Base-by-base conservation (phyloP, 2,797 vertebrate genomes). In the Diplodus sargus region DNA sequence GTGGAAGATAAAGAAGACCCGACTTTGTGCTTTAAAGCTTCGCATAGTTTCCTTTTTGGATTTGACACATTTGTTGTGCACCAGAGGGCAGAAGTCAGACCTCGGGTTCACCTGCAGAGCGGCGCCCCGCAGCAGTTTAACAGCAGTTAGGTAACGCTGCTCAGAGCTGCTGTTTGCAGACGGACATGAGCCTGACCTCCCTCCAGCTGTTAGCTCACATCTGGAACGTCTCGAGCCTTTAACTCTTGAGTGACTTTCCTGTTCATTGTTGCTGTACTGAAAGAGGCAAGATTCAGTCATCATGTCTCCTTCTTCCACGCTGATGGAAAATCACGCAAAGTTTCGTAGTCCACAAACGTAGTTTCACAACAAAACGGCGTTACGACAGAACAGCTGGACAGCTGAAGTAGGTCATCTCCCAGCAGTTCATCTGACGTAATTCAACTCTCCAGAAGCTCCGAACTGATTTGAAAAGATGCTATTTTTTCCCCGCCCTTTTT, bases 81-180 rank as follows among this genome's bases (percentile, higher is more conserved):
- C 34, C 30, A 54, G 57, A 70, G 64, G 20, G 69, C 61, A 70
- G 57, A 70, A 60, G 22, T 72, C 61, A 70, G 52, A 70, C 34
- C 54, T 73, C 34, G 43, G 43, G 42, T 43, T 74, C 47, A 10
- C 51, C 58, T 64, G 64, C 23, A n/a, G 62, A 6, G 56, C 42
- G 61, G 22, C 4, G 10, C 14, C 22, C 42, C 1, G 17, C 58
- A 64, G 71, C 53, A 2, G 12, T 66, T 48, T 25, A 1, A 13
- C 58, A 64, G 71, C 53, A 2, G 12, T 66, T 48, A 16, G 47
- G 23, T 60, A 61, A 57, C 10, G 6, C 39, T 18, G 4, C 69
- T 48, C 43, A 28, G 47, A 70, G 54, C 66, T 70, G 67, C 76
- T 79, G 71, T 76, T 61, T 60, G 60, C 52, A 68, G 45, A 34